Evolutionary conservation across 2,888 invertebrate genomes (phyloP).

Genomic region (Galerucella nymphaeae): DNA sequence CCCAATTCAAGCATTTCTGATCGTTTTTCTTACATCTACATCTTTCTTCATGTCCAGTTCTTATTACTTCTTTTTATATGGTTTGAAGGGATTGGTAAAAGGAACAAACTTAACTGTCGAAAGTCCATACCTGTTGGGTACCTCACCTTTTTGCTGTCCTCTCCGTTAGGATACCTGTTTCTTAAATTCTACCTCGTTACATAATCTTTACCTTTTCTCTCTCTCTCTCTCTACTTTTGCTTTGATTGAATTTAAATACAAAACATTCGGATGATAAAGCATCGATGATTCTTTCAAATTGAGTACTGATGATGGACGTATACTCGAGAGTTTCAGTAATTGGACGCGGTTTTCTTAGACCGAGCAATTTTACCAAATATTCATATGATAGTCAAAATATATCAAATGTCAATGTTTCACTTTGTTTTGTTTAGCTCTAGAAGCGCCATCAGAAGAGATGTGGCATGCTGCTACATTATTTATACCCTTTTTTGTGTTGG

Average conservation of each 20-base stretch:
- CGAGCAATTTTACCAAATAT: constrained; percentile 3
- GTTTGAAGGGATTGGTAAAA: no score
- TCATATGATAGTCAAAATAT: no score
- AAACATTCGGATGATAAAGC: constrained; percentile 22
- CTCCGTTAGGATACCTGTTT: constrained; percentile 44
- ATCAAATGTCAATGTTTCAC: no score
- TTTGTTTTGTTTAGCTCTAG: no score
- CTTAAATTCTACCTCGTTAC: constrained; percentile 58
- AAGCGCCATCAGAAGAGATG: no score
- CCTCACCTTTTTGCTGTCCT: constrained; percentile 25
- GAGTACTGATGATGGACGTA: constrained; percentile 21
- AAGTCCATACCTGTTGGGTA: constrained; percentile 30
- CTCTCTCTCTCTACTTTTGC: constrained; percentile 34
- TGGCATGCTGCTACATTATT: no score
- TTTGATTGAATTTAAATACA: constrained; percentile 44
- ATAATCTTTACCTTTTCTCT: constrained; percentile 54
- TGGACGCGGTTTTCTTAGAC: constrained; percentile 11
- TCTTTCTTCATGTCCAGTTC: no score
- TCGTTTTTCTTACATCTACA: no score
- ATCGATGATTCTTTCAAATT: constrained; percentile 27
- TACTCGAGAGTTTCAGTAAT: constrained; percentile 8
- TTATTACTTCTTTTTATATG: no score
- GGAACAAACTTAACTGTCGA: not conserved
- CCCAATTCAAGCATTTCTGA: not conserved
- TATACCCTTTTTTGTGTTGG: no score